Conservation (phyloP, 2,888 invertebrate species). For the Euspilapteryx auroguttella region DNA sequence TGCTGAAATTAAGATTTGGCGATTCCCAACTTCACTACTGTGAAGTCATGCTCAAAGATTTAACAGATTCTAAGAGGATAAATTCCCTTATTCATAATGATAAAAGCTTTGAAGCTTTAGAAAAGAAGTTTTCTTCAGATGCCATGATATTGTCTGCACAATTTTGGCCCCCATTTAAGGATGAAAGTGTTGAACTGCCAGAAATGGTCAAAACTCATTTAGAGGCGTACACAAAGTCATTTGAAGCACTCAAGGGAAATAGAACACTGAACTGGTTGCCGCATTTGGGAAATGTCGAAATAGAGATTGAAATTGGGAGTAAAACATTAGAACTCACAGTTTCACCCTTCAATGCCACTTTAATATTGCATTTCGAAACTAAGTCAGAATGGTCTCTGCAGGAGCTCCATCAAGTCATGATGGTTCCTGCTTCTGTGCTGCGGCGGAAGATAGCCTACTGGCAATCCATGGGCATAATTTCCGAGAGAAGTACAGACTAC, state of each 20-base stretch:
- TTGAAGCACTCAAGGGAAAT: constrained; percentile 89
- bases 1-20: constrained; percentile 92
- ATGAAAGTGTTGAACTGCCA: constrained; percentile 89
- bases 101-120: constrained; percentile 45
- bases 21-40: constrained; percentile 96
- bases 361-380: constrained; percentile 90
- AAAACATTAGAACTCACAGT: constrained; percentile 80
- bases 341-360: constrained; percentile 90
- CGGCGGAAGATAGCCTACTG: constrained; percentile 89
- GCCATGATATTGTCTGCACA: constrained; percentile 96
- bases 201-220: constrained; percentile 77
- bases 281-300: constrained; percentile 87
- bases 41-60: constrained; percentile 98
- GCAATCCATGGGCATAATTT: constrained; percentile 89
- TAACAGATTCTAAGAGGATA: constrained; percentile 92
- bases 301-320: constrained; percentile 87
- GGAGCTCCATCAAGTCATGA: constrained; percentile 81
- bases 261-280: constrained; percentile 93
- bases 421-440: constrained; percentile 83
- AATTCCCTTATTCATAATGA: constrained; percentile 84
- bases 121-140: constrained; percentile 40
- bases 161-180: constrained; percentile 97
- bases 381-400: constrained; percentile 85
- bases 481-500: constrained; percentile 73
- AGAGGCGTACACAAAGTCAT: constrained; percentile 84